phyloP scores from a whole-genome alignment of 2,888 invertebrate genomes.

The Drosophila maculinotata region DNA sequence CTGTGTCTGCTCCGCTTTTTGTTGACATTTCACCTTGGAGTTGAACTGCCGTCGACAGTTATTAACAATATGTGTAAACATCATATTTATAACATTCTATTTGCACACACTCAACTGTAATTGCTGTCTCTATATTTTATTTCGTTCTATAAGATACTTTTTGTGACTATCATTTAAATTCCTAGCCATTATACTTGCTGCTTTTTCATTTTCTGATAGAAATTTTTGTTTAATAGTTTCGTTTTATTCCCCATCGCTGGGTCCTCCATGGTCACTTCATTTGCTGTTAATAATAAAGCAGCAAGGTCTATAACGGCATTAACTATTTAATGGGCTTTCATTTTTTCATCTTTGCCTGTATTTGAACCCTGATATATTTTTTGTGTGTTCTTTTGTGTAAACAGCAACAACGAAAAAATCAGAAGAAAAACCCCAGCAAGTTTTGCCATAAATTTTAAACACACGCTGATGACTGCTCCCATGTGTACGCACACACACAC shows the following conservation, averaged over 20 bases:
- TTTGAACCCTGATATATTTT: slow-evolving; percentile 8
- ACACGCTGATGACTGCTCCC: slow-evolving; percentile 53
- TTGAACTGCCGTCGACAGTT: slow-evolving; percentile 28
- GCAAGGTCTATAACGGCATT: slow-evolving; percentile 24
- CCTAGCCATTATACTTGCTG: neutral
- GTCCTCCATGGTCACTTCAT: too few relatives aligned
- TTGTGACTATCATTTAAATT: neutral
- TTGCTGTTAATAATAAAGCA: slow-evolving; percentile 9
- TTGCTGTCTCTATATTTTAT: neutral
- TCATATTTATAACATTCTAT: slow-evolving; percentile 26
- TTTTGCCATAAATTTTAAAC: slow-evolving; percentile 60
- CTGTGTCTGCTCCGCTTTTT: slow-evolving; percentile 17
- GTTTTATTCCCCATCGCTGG: too few relatives aligned
- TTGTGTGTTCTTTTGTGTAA: slow-evolving; percentile 11
- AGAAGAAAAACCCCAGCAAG: slow-evolving; percentile 30
- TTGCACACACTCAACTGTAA: slow-evolving; percentile 28
- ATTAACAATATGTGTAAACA: slow-evolving; percentile 70
- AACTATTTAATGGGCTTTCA: slow-evolving; percentile 34
- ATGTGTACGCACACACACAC: slow-evolving; percentile 25
- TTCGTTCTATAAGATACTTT: neutral
- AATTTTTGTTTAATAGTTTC: too few relatives aligned
- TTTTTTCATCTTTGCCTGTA: too few relatives aligned
- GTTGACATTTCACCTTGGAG: slow-evolving; percentile 52
- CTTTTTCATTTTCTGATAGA: too few relatives aligned
- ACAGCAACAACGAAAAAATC: slow-evolving; percentile 3